Base-by-base conservation (phyloP, 2,888 invertebrate genomes). In the Lithodes maja region DNA sequence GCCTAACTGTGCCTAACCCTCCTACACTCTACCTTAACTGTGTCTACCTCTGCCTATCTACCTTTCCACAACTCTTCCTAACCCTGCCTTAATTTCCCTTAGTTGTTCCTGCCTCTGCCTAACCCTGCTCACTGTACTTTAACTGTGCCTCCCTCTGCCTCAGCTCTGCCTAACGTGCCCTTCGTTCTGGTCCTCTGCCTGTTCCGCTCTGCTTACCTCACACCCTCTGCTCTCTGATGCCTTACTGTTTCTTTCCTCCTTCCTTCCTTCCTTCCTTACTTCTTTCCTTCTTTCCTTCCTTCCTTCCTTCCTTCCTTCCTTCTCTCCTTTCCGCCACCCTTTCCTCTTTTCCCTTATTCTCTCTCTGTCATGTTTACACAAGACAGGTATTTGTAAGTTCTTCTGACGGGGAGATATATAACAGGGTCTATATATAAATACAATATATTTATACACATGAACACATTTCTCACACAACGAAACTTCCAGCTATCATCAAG, bases 201-300 rank as follows among this genome's bases (percentile, higher is more conserved):
- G 54, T 81, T 55, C 54, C 81, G 53, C 81, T 81, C 81, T 81
- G 54, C 54, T 55, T 81, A 53, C 54, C 81, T 81, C 81, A 1
- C 81, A 9, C 55, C 15, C 54, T 81, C 55, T n/a, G 3, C 15
- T 3, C 50, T 3, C 3, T 3, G 7, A 17, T 12, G 3, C 50
- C 78, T 53, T 50, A 5, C 78, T 53, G 5, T 7, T 5, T 78
- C 53, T 7, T 3, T 5, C 50, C 49, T 50, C 49, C 53, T n/a
- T n/a, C 49, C 53, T 52, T 50, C 50, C 78, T 12, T 15, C 33
- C 53, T 33, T 2, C 9, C 53, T 53, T 9, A 49, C 78, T 53
- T 50, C 49, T 33, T 49, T 50, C 50, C 78, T 53, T 0, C 12
- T n/a, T 49, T 53, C 53, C 78, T 53, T 78, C 50, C 53, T 53